These are phyloP conservation scores for Drosophila trichaetosa DNA, from an alignment of 2,888 invertebrate species.

Conservation along the genomic window DNA sequence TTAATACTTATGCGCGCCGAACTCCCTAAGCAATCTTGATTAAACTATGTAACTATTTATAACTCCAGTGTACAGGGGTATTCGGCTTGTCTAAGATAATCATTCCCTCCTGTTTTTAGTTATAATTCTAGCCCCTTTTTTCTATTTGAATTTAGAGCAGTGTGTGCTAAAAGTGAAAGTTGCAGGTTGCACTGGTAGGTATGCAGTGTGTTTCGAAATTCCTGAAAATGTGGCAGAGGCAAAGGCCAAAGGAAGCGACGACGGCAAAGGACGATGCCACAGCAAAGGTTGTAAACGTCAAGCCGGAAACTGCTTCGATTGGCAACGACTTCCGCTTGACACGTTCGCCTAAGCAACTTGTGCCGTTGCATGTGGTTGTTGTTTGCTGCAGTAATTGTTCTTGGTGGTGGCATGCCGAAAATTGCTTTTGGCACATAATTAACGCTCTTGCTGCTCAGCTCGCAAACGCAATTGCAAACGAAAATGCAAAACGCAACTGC, in stretches of 20 bases:
- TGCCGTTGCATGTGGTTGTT: constrained; percentile 57
- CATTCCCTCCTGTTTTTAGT: neutral
- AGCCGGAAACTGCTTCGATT: constrained; percentile 84
- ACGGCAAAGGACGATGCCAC: constrained; percentile 27
- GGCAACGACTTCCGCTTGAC: constrained; percentile 84
- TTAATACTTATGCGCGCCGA: neutral
- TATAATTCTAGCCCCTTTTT: neutral
- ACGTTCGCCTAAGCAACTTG: constrained; percentile 82
- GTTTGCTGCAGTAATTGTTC: constrained; percentile 6
- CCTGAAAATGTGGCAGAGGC: constrained; percentile 23
- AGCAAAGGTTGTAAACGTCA: constrained; percentile 49
- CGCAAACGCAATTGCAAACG: constrained; percentile 1
- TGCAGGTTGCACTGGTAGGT: constrained; percentile 34
- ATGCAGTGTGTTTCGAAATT: constrained; percentile 49
- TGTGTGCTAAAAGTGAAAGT: constrained; percentile 66
- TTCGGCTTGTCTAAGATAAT: neutral
- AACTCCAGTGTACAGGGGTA: neutral
- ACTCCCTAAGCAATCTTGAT: neutral
- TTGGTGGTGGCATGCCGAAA: constrained; percentile 56
- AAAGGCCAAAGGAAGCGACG: constrained; percentile 9
- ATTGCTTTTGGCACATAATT: constrained; percentile 72
- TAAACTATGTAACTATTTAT: neutral
- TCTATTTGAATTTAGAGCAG: neutral
- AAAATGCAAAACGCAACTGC: constrained; percentile 43
- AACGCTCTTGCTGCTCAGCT: constrained; percentile 59